A percentile compares a stretch with the other conserved stretches of the same genome.
Evolutionary conservation across 2,888 invertebrate genomes (phyloP).

Genomic region (Lasioglossum leucozonium): DNA sequence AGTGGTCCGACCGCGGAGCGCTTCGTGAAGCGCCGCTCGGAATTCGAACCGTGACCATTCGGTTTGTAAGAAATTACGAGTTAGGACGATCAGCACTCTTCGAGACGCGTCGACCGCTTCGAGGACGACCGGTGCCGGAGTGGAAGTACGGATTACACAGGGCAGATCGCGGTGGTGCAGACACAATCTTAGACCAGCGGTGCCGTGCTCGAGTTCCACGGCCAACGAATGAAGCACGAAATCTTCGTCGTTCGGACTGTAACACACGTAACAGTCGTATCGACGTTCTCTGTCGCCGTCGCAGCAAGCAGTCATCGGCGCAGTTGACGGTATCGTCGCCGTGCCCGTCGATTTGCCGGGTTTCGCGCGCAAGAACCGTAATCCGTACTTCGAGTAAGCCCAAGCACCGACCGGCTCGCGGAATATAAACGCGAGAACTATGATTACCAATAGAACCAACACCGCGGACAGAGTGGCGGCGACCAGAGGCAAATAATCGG

Average conservation of each 20-base stretch:
- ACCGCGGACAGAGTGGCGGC: slow-evolving; percentile 92
- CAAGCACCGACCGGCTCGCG: slow-evolving; percentile 94
- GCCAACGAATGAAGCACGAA: slow-evolving; percentile 94
- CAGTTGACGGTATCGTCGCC: slow-evolving; percentile 82
- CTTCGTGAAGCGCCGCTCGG: slow-evolving; percentile 95
- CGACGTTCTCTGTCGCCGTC: slow-evolving; percentile 87
- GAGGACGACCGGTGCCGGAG: slow-evolving; percentile 90
- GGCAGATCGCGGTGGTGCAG: slow-evolving; percentile 95
- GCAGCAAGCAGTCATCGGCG: slow-evolving; percentile 62
- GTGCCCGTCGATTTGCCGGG: slow-evolving; percentile 88
- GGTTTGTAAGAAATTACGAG: slow-evolving; percentile 95
- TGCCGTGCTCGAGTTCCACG: slow-evolving; percentile 93
- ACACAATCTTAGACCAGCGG: slow-evolving; percentile 92
- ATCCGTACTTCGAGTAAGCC: slow-evolving; percentile 94
- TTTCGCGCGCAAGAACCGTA: slow-evolving; percentile 87
- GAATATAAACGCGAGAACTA: slow-evolving; percentile 93
- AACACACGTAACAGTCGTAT: slow-evolving; percentile 97
- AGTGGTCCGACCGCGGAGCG: slow-evolving; percentile 92
- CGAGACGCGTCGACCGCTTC: slow-evolving; percentile 95
- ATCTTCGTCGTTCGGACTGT: slow-evolving; percentile 96
- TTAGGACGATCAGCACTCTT: slow-evolving; percentile 94
- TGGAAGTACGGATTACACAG: slow-evolving; percentile 88
- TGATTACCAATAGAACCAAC: slow-evolving; percentile 90
- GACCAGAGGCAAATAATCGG: slow-evolving; percentile 94
- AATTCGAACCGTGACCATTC: slow-evolving; percentile 97